Base-by-base conservation (phyloP, 2,797 vertebrate species). In the Darevskia nairensis region DNA sequence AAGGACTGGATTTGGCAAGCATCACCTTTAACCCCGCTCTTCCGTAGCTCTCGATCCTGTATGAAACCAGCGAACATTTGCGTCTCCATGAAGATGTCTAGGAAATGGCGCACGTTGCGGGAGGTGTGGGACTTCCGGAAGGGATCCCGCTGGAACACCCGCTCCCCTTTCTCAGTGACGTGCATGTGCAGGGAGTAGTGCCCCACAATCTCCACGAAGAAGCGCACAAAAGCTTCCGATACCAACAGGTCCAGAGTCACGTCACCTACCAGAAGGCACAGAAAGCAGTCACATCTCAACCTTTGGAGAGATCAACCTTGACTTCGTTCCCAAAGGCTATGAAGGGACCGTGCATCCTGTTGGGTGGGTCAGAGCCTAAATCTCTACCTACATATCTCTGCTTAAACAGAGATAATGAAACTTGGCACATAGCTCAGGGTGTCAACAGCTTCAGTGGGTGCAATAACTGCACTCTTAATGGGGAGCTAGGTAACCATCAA, bases 61-160 rank as follows among this genome's bases (percentile, higher is more conserved):
- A 99, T 98, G 96, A 99, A 99, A 64, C 98, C 98, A 0, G 99
- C 98, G 27, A 99, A 99, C 99, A 99, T 99, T 96, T 99, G 98
- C 0, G 99, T 99, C 41, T 99, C 98, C 99, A 99, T 99, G 96
- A 99, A 99, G 93, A 98, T 97, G 94, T 98, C 98, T 93, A 99
- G 97, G 94, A 99, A 98, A 90, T 98, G 98, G 8, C 98, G 97
- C 10, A 98, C 98, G 1, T 96, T 98, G 0, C 98, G 97, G 1
- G 99, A 99, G 1, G 96, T 97, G 66, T 99, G 99, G 8, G 97
- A 98, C 61, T 98, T 99, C 6, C 98, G 97, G 95, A 99, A 99
- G 10, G 92, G 96, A 6, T 99, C 98, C 10, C 98, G 96, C 95
- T 98, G 98, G 82, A 99, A 98, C 80, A 97, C 97, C 6, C 97